phyloP scores from a whole-genome alignment of 2,888 invertebrate genomes.

The Norana najaformis region DNA sequence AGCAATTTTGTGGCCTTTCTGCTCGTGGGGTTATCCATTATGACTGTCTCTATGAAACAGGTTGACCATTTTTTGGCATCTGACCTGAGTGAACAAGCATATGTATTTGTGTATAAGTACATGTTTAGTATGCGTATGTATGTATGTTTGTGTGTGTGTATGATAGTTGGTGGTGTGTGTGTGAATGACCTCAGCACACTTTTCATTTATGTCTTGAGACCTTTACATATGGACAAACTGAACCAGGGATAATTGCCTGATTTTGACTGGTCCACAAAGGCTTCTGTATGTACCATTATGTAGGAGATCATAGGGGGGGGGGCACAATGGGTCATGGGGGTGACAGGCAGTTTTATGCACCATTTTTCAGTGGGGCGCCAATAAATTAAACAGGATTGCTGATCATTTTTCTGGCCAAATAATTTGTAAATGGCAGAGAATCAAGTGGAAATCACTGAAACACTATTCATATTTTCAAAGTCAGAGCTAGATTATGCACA shows the following conservation, averaged over 20 bases:
- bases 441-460: neutral
- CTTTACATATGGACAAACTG: neutral
- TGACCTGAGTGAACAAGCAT: neutral
- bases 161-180: neutral
- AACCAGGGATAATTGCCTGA: neutral
- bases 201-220: neutral
- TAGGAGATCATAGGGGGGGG: neutral
- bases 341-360: neutral
- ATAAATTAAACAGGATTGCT: neutral
- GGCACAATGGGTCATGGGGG: neutral
- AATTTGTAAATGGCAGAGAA: neutral
- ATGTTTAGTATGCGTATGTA: neutral
- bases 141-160: neutral
- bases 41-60: neutral
- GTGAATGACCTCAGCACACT: conserved; percentile 13
- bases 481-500: neutral
- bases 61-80: conserved; percentile 5
- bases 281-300: conserved; percentile 1
- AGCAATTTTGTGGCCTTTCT: neutral
- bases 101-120: neutral
- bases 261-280: neutral
- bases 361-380: neutral
- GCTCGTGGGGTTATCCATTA: neutral
- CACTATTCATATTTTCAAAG: neutral
- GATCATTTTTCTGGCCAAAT: neutral